Evolutionary conservation across 2,113 vertebrate genomes (phyloP), one percentile per base, ranked within the genome.

Genomic region (Hippocampus comes): DNA sequence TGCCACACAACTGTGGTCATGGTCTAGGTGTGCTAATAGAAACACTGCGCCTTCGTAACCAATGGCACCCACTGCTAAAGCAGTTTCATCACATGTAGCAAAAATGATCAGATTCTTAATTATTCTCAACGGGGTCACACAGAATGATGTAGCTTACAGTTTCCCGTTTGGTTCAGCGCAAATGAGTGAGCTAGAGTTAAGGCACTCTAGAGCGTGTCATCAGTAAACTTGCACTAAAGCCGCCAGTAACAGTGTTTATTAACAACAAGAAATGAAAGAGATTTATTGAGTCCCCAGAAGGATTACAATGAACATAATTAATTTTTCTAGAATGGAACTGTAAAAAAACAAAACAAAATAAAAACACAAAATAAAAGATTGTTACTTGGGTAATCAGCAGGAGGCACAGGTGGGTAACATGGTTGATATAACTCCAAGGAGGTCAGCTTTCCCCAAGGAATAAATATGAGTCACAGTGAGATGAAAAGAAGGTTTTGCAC

Each of bases 381-480:
- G 82, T 57, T 73, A 70, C 78, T 56, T 49, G 53, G 51, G 63
- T 61, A n/a, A 63, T 71, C 71, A 73, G 59, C 75, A 53, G 68
- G 41, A 38, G 46, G 53, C 76, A 68, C 67, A 66, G 56, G 74
- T 68, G 70, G 67, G 76, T 73, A 65, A 76, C 20, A 66, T 83
- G 77, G 79, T 71, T 73, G 68, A 78, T 73, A 70, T 6, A 49
- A 72, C 68, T 42, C 60, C 76, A 67, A 55, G 73, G 59, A 34
- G 84, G 81, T 85, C 78, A 80, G 34, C 53, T 68, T 68, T 82
- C 74, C 70, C 56, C 68, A 78, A 73, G 70, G 76, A 79, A 67
- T 68, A 81, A 73, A 78, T 73, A 82, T 82, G 79, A 87, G 76
- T 84, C 79, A 84, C 63, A 71, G 0, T 30, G 67, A 76, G 25